These are phyloP conservation scores for Sapayoa aenigma DNA, from an alignment of 2,113 vertebrate species.

Conservation along the genomic window DNA sequence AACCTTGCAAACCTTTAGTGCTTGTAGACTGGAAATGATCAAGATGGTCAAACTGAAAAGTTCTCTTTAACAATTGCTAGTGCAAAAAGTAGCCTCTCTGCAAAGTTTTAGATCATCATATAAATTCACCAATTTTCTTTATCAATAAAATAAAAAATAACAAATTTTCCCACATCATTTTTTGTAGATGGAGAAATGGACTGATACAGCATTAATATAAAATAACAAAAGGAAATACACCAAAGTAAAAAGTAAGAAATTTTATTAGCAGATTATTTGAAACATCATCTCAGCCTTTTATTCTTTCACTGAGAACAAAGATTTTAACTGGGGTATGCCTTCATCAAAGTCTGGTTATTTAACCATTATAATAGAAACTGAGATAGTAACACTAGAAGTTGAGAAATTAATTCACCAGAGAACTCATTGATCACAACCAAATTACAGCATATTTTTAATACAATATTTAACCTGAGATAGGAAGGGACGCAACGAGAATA, in stretches of 20 bases:
- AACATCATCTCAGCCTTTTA: background rate
- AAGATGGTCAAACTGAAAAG: background rate
- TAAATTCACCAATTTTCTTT: background rate
- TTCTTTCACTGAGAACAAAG: background rate
- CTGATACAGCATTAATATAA: background rate
- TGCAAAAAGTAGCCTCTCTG: background rate
- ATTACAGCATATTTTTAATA: background rate
- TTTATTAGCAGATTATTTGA: background rate
- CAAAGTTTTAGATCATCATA: background rate
- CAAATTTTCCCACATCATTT: background rate
- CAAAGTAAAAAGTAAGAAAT: background rate
- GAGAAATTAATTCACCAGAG: background rate
- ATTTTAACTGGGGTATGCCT: background rate
- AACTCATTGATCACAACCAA: background rate
- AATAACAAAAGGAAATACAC: background rate
- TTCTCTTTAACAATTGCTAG: background rate
- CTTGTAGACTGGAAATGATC: background rate
- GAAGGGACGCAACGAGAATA: background rate
- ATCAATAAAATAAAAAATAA: background rate
- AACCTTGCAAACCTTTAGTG: background rate
- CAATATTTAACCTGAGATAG: background rate
- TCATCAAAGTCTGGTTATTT: background rate
- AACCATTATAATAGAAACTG: background rate
- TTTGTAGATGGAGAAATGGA: background rate
- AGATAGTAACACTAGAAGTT: background rate